Percentiles rank a stretch among this genome's conserved stretches.
Conservation (phyloP, 1,140 invertebrate species). For the Oedothorax gibbosus region DNA sequence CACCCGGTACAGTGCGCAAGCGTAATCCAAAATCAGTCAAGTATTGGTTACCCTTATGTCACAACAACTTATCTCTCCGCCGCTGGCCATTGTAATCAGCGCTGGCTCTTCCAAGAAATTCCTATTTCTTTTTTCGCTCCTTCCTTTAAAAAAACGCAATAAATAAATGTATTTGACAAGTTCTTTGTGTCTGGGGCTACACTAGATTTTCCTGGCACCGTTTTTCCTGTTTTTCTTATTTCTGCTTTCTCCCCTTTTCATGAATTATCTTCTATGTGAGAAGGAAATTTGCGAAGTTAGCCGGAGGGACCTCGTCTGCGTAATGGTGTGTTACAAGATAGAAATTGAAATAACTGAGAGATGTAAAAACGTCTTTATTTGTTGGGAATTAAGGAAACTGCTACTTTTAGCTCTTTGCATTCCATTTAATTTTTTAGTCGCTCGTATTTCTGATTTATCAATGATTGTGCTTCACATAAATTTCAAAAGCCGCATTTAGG, state of each 20-base stretch:
- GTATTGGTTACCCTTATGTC: too few relatives aligned
- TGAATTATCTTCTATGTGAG: background rate
- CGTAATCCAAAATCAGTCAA: too few relatives aligned
- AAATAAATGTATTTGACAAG: conserved; percentile 30
- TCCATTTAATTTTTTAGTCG: too few relatives aligned
- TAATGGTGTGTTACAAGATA: conserved; percentile 7
- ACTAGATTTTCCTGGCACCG: background rate
- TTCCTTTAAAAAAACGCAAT: conserved; percentile 15
- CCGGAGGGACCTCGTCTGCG: background rate
- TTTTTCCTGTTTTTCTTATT: conserved; percentile 7
- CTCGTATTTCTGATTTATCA: too few relatives aligned
- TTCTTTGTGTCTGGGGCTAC: conserved; percentile 9
- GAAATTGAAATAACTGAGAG: background rate
- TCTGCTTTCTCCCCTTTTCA: background rate
- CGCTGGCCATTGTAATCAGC: conserved; percentile 6
- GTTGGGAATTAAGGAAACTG: conserved; percentile 3
- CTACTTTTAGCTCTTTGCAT: background rate
- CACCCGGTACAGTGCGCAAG: too few relatives aligned
- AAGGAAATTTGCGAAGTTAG: background rate
- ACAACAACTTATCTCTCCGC: background rate
- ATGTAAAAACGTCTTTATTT: conserved; percentile 16
- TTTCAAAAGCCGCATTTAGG: too few relatives aligned
- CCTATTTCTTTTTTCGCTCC: background rate
- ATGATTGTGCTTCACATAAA: too few relatives aligned
- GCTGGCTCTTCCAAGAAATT: conserved; percentile 8